These are phyloP conservation scores for Nasonia oneida DNA, from an alignment of 2,888 invertebrate species.

Conservation along the genomic window DNA sequence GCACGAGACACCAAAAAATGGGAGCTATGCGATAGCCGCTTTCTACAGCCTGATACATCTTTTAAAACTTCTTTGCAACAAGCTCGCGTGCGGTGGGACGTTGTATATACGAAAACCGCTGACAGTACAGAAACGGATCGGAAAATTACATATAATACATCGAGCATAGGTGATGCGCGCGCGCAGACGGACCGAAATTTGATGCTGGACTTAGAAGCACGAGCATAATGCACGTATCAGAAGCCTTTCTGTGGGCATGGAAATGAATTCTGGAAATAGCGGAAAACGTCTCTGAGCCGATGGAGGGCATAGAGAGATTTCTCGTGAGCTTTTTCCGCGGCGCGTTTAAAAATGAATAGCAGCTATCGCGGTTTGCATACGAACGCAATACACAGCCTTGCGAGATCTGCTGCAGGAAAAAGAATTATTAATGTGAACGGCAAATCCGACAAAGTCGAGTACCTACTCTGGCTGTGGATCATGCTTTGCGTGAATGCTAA, in stretches of 20 bases:
- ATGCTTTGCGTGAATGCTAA: neutral
- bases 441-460: neutral
- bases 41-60: constrained; percentile 25
- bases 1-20: neutral
- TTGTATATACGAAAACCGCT: neutral
- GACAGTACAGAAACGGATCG: neutral
- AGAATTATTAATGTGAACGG: constrained; percentile 19
- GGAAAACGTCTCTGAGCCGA: neutral
- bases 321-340: too few relatives aligned
- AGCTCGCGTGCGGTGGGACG: neutral
- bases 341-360: too few relatives aligned
- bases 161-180: neutral
- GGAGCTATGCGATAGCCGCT: constrained; percentile 9
- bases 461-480: too few relatives aligned
- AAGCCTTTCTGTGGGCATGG: neutral
- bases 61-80: constrained; percentile 23
- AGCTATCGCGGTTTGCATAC: neutral
- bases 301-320: neutral
- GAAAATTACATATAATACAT: too few relatives aligned
- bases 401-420: neutral
- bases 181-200: neutral
- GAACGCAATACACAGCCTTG: neutral
- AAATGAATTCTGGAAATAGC: neutral
- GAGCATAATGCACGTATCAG: neutral
- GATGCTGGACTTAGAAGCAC: neutral